These are phyloP conservation scores for Ormyrus thymus DNA, from an alignment of 2,888 invertebrate genomes.

Conservation along the genomic window DNA sequence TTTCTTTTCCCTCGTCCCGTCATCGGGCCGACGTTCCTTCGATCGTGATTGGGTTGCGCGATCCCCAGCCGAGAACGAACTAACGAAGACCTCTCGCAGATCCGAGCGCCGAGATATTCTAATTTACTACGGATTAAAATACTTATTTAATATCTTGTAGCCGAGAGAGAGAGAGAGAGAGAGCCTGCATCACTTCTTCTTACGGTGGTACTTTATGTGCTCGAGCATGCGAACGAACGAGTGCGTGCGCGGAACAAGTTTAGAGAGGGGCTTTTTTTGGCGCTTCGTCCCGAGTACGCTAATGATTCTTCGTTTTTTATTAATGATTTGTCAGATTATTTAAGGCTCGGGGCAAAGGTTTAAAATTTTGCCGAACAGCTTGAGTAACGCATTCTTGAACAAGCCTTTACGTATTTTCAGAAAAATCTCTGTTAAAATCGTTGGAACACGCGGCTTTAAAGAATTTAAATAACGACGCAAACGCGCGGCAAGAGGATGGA, in stretches of 20 bases:
- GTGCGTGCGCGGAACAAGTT: slow-evolving; percentile 18
- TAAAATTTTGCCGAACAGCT: neutral
- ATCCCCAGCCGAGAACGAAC: neutral
- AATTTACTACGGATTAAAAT: slow-evolving; percentile 49
- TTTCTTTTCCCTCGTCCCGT: slow-evolving; percentile 37
- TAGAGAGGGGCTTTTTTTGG: slow-evolving; percentile 5
- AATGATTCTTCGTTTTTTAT: neutral
- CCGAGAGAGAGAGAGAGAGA: too few species aligned
- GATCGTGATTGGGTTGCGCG: slow-evolving; percentile 60
- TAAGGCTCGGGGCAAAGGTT: neutral
- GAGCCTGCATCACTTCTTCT: slow-evolving; percentile 37
- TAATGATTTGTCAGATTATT: slow-evolving; percentile 5
- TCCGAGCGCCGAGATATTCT: slow-evolving; percentile 33
- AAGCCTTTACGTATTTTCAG: neutral
- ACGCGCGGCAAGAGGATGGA: too few species aligned
- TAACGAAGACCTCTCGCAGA: slow-evolving; percentile 25
- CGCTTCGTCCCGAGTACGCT: neutral
- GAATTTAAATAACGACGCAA: too few species aligned
- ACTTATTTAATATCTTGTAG: slow-evolving; percentile 51
- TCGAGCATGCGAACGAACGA: neutral
- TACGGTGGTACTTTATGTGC: slow-evolving; percentile 18
- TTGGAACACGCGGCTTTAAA: too few species aligned
- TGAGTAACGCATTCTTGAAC: neutral
- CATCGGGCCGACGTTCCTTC: slow-evolving; percentile 49
- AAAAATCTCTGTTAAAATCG: too few species aligned